Conservation (phyloP, 2,113 vertebrate species). For the Leptobrachium ailaonicum region DNA sequence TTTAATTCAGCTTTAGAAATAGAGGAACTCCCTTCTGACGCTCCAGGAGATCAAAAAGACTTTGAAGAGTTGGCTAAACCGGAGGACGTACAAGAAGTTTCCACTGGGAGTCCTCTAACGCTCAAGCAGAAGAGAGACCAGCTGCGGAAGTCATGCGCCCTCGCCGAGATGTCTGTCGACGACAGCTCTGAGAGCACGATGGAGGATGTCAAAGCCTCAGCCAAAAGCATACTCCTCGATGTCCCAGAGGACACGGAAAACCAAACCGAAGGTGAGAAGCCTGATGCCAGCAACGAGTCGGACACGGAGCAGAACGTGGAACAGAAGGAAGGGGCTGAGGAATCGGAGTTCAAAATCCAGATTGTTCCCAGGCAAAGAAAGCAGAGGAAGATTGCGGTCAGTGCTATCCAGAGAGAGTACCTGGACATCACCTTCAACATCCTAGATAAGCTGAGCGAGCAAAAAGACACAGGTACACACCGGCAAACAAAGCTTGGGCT, state of each 20-base stretch:
- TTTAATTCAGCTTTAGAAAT: conserved; percentile 50
- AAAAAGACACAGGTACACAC: conserved; percentile 78
- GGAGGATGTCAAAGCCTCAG: conserved; percentile 65
- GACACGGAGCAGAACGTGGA: conserved; percentile 79
- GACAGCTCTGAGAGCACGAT: conserved; percentile 60
- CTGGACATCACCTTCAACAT: conserved; percentile 95
- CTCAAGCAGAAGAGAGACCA: conserved; percentile 92
- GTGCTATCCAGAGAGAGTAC: conserved; percentile 97
- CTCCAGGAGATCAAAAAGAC: conserved; percentile 57
- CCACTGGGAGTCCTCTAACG: conserved; percentile 81
- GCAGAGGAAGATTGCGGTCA: conserved; percentile 96
- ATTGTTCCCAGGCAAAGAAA: conserved; percentile 95
- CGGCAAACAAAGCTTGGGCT: no score
- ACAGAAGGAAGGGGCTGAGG: conserved; percentile 77
- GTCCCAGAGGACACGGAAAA: conserved; percentile 82
- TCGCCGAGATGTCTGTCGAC: conserved; percentile 84
- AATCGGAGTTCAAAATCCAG: conserved; percentile 96
- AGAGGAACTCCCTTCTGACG: conserved; percentile 55
- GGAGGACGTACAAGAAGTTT: conserved; percentile 58
- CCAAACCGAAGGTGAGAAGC: conserved; percentile 71
- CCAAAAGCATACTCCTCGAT: conserved; percentile 79
- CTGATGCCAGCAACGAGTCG: conserved; percentile 68
- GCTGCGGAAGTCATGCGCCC: conserved; percentile 83
- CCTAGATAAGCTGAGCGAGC: conserved; percentile 87
- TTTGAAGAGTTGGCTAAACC: conserved; percentile 54